Conservation (phyloP, 2,797 vertebrate species). For the Staurois parvus region DNA sequence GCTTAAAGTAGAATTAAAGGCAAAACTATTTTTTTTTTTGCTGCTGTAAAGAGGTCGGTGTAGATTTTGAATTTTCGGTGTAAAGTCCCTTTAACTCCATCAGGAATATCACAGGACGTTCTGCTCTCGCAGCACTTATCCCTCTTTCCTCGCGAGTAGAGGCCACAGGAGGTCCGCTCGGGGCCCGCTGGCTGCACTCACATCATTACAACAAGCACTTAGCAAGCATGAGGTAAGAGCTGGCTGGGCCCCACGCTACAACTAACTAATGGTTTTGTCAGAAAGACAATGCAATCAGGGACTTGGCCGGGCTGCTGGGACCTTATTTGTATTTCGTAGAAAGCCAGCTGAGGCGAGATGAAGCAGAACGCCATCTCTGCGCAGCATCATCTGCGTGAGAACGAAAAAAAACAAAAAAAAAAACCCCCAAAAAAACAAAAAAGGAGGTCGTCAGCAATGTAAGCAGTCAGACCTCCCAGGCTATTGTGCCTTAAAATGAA, state of each 20-base stretch:
- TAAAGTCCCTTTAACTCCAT: not conserved
- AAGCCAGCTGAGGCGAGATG: slow-evolving; percentile 14
- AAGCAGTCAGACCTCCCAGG: not conserved
- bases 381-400: not conserved
- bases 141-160: not conserved
- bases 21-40: too few relatives aligned
- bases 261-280: slow-evolving; percentile 56
- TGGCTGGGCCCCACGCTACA: slow-evolving; percentile 26
- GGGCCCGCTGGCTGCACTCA: slow-evolving; percentile 22
- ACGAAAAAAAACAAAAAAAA: not conserved
- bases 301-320: slow-evolving; percentile 35
- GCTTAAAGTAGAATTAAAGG: too few relatives aligned
- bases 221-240: slow-evolving; percentile 54
- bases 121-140: not conserved
- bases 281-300: slow-evolving; percentile 57
- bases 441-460: not conserved
- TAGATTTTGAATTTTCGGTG: not conserved
- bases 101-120: not conserved
- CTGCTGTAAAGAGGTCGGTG: too few relatives aligned
- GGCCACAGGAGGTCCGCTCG: not conserved
- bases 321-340: slow-evolving; percentile 25
- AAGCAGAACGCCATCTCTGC: not conserved
- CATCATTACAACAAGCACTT: slow-evolving; percentile 54
- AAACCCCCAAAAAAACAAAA: too few relatives aligned
- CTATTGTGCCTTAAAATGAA: not conserved